Evolutionary conservation across 2,888 invertebrate genomes (phyloP), one percentile per base, ranked within the genome.

Genomic region (Arrhopalites spinosus): DNA sequence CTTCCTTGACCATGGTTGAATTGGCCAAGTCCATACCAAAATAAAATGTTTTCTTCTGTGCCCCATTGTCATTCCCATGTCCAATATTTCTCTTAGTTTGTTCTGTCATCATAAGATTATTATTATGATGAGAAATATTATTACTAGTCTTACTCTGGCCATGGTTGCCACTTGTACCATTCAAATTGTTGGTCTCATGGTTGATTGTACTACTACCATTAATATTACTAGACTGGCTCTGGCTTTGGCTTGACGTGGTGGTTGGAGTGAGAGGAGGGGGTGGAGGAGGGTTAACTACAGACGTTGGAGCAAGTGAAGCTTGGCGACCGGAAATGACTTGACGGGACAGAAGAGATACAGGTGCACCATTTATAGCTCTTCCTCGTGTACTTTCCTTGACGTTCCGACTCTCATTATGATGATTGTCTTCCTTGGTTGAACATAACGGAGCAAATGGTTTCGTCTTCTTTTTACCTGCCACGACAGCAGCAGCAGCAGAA

Each of bases 21-120:
- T 68, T 76, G 30, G 73, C 86, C 80, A 89, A 88, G 79, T 90
- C 90, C 92, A 93, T 93, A 50, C 93, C 93, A 84, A 93, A 93
- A 86, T 93, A 93, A 85, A 93, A 93, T 17, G 88, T 89, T 23
- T 73, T 76, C 15, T 69, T 50, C 11, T 66, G 67, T 15, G 64
- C 71, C 70, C 47, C 73, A 64, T 47, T n/a, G n/a, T n/a, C n/a
- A n/a, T n/a, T n/a, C n/a, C n/a, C n/a, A n/a, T n/a, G n/a, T n/a
- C 53, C 20, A 56, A n/a, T n/a, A 56, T 23, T 56, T 13, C 47
- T 13, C n/a, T 23, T 56, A 56, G 20, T 23, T 56, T 56, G 53
- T 23, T 56, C 53, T 56, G 17, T 56, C 53, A n/a, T n/a, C n/a
- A n/a, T n/a, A n/a, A 56, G 25, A 27, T 45, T 45, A 56, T 73